phyloP scores from a whole-genome alignment of 2,113 vertebrate species.

The Excalfactoria chinensis region DNA sequence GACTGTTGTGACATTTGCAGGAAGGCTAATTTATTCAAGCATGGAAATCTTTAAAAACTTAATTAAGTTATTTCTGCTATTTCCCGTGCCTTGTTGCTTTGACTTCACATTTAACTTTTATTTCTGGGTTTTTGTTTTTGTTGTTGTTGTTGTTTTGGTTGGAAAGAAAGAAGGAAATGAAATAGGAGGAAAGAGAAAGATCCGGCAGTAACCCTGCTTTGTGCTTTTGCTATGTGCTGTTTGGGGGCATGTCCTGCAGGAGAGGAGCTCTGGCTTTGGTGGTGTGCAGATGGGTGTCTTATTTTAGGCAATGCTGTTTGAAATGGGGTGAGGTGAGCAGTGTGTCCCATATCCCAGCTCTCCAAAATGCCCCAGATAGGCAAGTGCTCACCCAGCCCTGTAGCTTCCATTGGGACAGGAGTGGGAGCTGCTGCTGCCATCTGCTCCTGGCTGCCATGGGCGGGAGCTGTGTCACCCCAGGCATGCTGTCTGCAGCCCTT shows the following conservation, averaged over 20 bases:
- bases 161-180: background rate
- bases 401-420: background rate
- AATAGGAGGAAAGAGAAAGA: background rate
- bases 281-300: fast-evolving
- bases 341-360: background rate
- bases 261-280: background rate
- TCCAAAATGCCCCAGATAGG: background rate
- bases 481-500: background rate
- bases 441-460: background rate
- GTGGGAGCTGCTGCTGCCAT: background rate
- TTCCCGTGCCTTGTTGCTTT: conserved; percentile 83
- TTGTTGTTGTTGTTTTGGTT: too few species aligned
- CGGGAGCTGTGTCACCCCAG: fast-evolving
- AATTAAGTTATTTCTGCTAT: conserved; percentile 87
- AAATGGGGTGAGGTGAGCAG: too few species aligned
- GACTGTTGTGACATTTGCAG: conserved; percentile 87
- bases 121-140: conserved; percentile 44
- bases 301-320: background rate
- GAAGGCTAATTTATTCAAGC: conserved; percentile 86
- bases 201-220: background rate
- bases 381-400: fast-evolving
- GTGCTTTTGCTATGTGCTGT: background rate
- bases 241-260: fast-evolving
- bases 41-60: conserved; percentile 89
- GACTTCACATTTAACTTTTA: conserved; percentile 80